Base-by-base conservation (phyloP, 2,797 vertebrate genomes). In the Pipistrellus kuhlii region DNA sequence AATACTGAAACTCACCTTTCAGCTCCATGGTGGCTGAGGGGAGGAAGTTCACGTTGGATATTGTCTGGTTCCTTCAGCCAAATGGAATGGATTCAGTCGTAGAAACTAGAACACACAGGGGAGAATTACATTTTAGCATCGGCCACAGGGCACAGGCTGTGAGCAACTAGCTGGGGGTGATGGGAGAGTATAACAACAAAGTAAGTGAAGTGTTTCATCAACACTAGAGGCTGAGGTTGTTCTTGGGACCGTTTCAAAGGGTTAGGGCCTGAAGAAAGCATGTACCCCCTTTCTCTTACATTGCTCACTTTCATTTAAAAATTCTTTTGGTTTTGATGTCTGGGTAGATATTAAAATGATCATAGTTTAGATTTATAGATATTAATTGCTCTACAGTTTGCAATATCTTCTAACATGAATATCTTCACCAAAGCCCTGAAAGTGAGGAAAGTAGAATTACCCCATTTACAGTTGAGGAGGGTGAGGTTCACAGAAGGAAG, bases 231-330 rank as follows among this genome's bases (percentile, higher is more conserved):
- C 66, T 81, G 30, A 92, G 75, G 38, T 88, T 96, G 82, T 92
- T 95, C 78, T 95, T 92, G 87, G 87, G 87, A 84, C 82, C 59
- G 30, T 86, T 95, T 96, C 87, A 96, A 94, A 97, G 20, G 35
- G 48, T 80, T 77, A 64, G 30, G 30, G 30, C 2, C 27, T 92
- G 25, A n/a, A 80, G 73, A 57, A 57, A 91, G 64, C 84, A 69
- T 84, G 38, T 15, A 23, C 83, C 48, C 44, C 83, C 21, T 38
- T 78, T 86, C 68, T 95, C 35, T 88, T 51, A 32, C 18, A 20
- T 75, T 62, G 71, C 11, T 92, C 4, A 11, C n/a, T 90, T 92
- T 85, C 25, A 57, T 41, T 92, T 76, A 75, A 80, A 86, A 77
- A 51, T 68, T 94, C 44, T 41, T 95, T 88, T 78, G 57, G 78